phyloP scores from a whole-genome alignment of 2,888 invertebrate species.

The Sesia apiformis region DNA sequence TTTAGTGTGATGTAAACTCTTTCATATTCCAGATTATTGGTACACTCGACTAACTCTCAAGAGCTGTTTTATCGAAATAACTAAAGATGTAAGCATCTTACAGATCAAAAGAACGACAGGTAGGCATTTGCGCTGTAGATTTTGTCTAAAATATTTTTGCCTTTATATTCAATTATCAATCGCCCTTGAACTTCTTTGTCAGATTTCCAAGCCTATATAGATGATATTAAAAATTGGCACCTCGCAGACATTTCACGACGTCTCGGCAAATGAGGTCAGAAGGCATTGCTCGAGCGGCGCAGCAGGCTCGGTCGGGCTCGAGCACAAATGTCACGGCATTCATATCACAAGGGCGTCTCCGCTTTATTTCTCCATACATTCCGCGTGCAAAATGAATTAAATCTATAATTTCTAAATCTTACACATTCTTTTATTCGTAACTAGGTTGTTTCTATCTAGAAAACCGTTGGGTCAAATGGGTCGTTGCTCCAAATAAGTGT shows the following conservation, averaged over 20 bases:
- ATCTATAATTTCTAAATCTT: too few species aligned
- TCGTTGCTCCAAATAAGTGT: neutral
- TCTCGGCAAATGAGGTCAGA: slow-evolving; percentile 30
- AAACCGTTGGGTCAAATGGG: too few species aligned
- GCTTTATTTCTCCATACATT: neutral
- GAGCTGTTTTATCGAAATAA: too few species aligned
- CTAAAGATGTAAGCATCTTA: too few species aligned
- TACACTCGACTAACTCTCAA: too few species aligned
- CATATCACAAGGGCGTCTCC: slow-evolving; percentile 39
- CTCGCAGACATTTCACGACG: slow-evolving; percentile 41
- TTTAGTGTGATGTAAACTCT: too few species aligned
- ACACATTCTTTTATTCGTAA: too few species aligned
- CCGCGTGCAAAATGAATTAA: neutral
- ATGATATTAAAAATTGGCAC: slow-evolving; percentile 13
- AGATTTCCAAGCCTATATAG: neutral
- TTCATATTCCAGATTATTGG: too few species aligned
- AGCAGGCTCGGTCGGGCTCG: slow-evolving; percentile 22
- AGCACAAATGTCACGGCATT: slow-evolving; percentile 52
- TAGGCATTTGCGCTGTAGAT: too few species aligned
- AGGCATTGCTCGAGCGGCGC: slow-evolving; percentile 21
- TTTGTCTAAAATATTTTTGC: too few species aligned
- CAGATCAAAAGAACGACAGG: too few species aligned
- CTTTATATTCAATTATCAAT: neutral
- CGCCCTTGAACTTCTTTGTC: neutral
- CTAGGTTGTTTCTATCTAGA: too few species aligned